A percentile compares a stretch with the other conserved stretches of the same genome.
These are phyloP conservation scores for Cerastis rubricosa DNA, from an alignment of 2,888 invertebrate genomes.

Conservation along the genomic window DNA sequence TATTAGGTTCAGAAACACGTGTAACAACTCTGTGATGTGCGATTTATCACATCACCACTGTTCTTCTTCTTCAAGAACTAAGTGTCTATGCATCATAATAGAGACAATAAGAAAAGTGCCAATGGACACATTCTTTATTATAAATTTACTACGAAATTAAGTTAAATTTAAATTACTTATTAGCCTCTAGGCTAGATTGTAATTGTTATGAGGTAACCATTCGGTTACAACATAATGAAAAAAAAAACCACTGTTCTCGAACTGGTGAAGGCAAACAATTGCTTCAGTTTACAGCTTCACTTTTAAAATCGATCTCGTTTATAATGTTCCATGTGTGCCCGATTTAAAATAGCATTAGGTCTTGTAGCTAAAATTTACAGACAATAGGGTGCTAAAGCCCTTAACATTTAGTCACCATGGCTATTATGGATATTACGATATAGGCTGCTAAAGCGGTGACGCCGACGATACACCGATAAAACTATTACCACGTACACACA, in stretches of 20 bases:
- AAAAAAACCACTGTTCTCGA: not conserved
- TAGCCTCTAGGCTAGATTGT: no score
- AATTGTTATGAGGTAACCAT: no score
- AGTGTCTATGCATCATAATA: no score
- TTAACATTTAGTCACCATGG: constrained; percentile 14
- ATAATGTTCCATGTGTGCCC: not conserved
- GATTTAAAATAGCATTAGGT: not conserved
- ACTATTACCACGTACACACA: constrained; percentile 33
- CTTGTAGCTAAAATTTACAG: not conserved
- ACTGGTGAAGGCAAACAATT: not conserved
- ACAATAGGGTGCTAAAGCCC: not conserved
- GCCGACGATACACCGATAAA: constrained; percentile 36
- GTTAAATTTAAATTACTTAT: no score
- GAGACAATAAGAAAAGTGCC: no score
- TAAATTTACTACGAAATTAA: no score
- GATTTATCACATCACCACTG: not conserved
- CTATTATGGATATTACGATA: constrained; percentile 4
- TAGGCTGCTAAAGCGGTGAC: constrained; percentile 25
- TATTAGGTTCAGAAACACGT: no score
- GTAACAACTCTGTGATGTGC: not conserved
- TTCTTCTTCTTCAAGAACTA: no score
- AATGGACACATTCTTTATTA: no score
- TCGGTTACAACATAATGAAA: no score
- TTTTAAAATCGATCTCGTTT: not conserved
- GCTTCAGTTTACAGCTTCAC: not conserved